Conservation (phyloP, 2,113 vertebrate species). For the Toxotes chatareus region DNA sequence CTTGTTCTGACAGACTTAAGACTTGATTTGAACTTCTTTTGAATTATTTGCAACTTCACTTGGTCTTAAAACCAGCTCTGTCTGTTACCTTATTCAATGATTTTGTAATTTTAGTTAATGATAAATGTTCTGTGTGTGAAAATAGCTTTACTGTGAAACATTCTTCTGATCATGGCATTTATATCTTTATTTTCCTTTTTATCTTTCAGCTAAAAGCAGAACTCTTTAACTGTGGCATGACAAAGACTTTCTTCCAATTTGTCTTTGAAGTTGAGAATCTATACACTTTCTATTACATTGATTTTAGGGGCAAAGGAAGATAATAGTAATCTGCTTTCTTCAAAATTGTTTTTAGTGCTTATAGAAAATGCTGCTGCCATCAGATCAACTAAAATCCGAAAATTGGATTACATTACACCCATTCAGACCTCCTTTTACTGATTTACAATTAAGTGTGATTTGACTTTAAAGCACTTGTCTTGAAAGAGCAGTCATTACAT, state of each 20-base stretch:
- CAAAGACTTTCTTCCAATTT: no score
- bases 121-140: not conserved
- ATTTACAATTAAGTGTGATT: slow-evolving; percentile 1
- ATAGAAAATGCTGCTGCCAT: not conserved
- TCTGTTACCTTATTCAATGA: not conserved
- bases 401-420: not conserved
- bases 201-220: not conserved
- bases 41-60: not conserved
- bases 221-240: not conserved
- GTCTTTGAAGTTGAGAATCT: not conserved
- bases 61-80: not conserved
- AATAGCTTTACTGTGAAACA: not conserved
- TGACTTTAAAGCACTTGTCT: slow-evolving; percentile 9
- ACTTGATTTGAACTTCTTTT: not conserved
- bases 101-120: not conserved
- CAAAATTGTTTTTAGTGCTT: not conserved
- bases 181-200: not conserved
- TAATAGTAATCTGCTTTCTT: not conserved
- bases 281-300: not conserved
- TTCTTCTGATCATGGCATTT: not conserved
- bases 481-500: slow-evolving; percentile 11
- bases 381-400: not conserved
- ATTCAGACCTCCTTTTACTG: not conserved
- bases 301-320: not conserved
- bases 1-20: not conserved